Evolutionary conservation across 2,888 invertebrate species (phyloP), one percentile per base, ranked within the genome.

Genomic region (Buathra laborator): DNA sequence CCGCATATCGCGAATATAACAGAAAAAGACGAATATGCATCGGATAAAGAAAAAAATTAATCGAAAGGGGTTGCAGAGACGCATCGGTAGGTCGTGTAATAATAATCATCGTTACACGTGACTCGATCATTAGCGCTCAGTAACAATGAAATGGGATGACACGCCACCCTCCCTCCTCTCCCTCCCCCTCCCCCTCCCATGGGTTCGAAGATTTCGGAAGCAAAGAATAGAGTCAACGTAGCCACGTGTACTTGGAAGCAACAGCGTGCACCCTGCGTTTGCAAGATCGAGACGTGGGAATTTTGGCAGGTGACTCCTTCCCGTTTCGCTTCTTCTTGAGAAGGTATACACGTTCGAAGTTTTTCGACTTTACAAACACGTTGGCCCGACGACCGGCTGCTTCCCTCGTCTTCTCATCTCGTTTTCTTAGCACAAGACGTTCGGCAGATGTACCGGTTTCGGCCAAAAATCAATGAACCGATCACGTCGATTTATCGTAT

Each of bases 291-390:
- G 83, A 84, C 83, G 83, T 84, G 83, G 83, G 83, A 84, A 84
- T 84, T 84, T 84, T 84, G 80, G 83, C 83, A 84, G 83, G 83
- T 84, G 83, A 80, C 79, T 84, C 71, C 70, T 83, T 70, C 46
- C 66, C 51, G 79, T 66, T 51, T 71, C 68, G 53, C 48, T 71
- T 48, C 68, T 76, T 59, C 82, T 82, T 77, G 66, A 76, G 71
- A 71, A 56, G 62, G 56, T 14, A 51, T 24, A 59, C 68, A 76
- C 29, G 46, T 70, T 37, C 56, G 16, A 37, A 51, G 51, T 78
- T 67, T 79, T 67, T 78, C 62, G 78, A 79, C 74, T 78, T 79
- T 75, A 66, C 70, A 66, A 62, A 75, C 74, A 53, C 75, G 75
- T 43, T 76, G n/a, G 51, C n/a, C 66, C 19, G 64, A 66, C 66